Conservation (phyloP, 2,888 invertebrate genomes). For the Loripinus fragilis region DNA sequence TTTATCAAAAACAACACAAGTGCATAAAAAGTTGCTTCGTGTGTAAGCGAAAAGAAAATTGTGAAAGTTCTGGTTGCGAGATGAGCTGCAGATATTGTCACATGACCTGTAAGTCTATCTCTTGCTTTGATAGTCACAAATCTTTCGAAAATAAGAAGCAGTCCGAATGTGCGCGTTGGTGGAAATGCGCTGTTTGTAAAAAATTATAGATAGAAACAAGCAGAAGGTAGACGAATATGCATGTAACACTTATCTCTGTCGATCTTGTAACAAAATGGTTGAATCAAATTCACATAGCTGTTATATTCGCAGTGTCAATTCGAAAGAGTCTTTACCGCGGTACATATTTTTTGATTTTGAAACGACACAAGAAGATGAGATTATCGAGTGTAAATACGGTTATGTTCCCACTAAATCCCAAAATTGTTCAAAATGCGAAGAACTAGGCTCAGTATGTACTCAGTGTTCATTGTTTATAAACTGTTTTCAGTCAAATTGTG, state of each 20-base stretch:
- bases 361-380: conserved; percentile 28
- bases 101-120: conserved; percentile 28
- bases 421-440: background rate
- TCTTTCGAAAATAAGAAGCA: background rate
- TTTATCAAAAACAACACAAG: conserved; percentile 25
- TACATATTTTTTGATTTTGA: conserved; percentile 39
- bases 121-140: conserved; percentile 37
- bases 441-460: background rate
- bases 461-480: background rate
- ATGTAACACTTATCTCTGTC: conserved; percentile 31
- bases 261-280: conserved; percentile 22
- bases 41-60: conserved; percentile 23
- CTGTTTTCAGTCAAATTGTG: background rate
- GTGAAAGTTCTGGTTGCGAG: conserved; percentile 10
- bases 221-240: conserved; percentile 22
- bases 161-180: conserved; percentile 30
- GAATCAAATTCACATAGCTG: conserved; percentile 29
- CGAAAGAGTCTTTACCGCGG: background rate
- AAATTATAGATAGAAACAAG: conserved; percentile 23
- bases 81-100: conserved; percentile 34
- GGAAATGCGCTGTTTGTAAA: conserved; percentile 37
- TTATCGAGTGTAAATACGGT: conserved; percentile 26
- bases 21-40: conserved; percentile 25
- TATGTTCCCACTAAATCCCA: background rate
- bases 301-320: background rate